Evolutionary conservation across 1,140 invertebrate species (phyloP), one percentile per base, ranked within the genome.

Genomic region (Formica exsecta): DNA sequence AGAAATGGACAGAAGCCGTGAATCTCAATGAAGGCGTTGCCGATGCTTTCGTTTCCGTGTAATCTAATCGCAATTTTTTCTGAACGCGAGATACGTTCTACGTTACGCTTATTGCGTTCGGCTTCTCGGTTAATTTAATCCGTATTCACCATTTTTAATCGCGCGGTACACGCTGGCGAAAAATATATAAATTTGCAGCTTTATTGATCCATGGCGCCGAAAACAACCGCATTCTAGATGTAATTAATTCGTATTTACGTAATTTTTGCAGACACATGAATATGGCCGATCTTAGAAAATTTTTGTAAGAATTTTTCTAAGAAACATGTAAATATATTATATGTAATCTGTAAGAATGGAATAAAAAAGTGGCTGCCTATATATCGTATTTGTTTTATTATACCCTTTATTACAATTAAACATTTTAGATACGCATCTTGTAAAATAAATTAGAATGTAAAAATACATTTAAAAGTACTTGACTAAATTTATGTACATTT

Each of bases 311-410:
- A 11, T 32, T 32, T 81, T 41, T 16, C 4, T 59, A 41, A 44
- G 2, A n/a, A 61, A 29, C 13, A n/a, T 83, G 79, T 83, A 83
- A 83, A 83, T 83, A 48, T 48, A 83, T 73, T 44, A 29, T 32
- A 36, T 9, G 7, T 41, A 57, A 29, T 41, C 9, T 68, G 29
- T 8, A 32, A 44, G 2, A 79, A 16, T 68, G 38, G n/a, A 80
- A 54, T 54, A 54, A 79, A 51, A 51, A 51, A 54, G 19, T 51
- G 3, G 29, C 29, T 77, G 19, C 6, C 5, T 65, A 22, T 8
- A 29, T 19, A 32, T 48, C 11, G 6, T 19, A 6, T 64, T 32
- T 8, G 4, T 19, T 3, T 51, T 19, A 51, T 32, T 38, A n/a
- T 25, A 51, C 13, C 16, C 16, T 19, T 75, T 61, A 57, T 2